phyloP scores from a whole-genome alignment of 1,140 invertebrate genomes.

The Cryptotermes secundus region DNA sequence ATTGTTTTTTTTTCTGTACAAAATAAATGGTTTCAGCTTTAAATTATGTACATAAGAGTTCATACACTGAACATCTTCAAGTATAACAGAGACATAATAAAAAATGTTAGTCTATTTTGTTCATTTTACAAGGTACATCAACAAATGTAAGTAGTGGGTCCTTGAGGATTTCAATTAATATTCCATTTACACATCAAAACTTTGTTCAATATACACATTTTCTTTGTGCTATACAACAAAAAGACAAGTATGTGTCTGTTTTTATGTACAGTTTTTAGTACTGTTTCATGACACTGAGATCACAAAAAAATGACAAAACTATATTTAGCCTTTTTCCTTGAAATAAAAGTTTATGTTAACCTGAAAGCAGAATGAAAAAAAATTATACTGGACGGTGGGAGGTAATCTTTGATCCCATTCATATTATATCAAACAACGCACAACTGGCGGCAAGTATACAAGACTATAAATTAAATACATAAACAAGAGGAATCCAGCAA shows the following conservation, averaged over 20 bases:
- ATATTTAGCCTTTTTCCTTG: background rate
- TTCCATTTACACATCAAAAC: background rate
- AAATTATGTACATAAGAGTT: background rate
- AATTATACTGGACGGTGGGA: constrained; percentile 12
- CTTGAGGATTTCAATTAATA: background rate
- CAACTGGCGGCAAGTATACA: background rate
- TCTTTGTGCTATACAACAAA: background rate
- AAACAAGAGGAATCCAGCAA: background rate
- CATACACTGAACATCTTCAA: background rate
- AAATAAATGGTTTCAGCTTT: constrained; percentile 7
- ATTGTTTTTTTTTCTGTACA: background rate
- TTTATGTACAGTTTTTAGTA: background rate
- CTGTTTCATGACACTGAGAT: background rate
- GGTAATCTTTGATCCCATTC: background rate
- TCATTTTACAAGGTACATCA: background rate
- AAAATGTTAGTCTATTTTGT: background rate
- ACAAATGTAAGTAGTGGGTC: background rate
- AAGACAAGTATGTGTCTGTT: background rate
- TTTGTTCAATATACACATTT: background rate
- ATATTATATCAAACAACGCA: background rate
- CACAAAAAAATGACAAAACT: background rate
- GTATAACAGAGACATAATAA: background rate
- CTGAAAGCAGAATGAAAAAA: background rate
- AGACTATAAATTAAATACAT: background rate
- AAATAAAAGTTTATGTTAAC: background rate